phyloP scores from a whole-genome alignment of 2,113 vertebrate genomes.

The Dromas ardeola region DNA sequence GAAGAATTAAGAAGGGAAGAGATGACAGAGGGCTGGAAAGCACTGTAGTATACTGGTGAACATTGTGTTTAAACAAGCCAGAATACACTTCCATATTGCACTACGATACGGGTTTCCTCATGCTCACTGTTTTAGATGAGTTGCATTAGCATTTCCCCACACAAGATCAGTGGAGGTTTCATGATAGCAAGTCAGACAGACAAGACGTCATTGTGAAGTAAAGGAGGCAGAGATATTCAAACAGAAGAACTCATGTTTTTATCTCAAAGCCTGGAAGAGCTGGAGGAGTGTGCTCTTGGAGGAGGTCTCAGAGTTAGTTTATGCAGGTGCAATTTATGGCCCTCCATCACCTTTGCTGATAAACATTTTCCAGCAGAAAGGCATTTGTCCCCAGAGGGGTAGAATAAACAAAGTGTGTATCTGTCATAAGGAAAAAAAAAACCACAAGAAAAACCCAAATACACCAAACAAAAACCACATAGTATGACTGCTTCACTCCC shows the following conservation, averaged over 20 bases:
- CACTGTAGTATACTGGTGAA: not conserved
- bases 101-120: rapidly evolving
- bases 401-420: not conserved
- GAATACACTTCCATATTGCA: not conserved
- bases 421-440: not conserved
- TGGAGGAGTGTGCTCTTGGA: not conserved
- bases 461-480: not conserved
- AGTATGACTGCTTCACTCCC: not conserved
- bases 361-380: not conserved
- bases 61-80: not conserved
- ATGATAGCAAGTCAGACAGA: not conserved
- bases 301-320: not conserved
- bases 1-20: not conserved
- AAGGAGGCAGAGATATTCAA: not conserved
- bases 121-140: not conserved
- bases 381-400: not conserved
- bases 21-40: not conserved
- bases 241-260: not conserved
- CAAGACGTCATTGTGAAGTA: not conserved
- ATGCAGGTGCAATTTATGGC: not conserved
- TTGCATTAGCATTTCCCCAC: not conserved
- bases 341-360: not conserved
- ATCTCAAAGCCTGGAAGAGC: not conserved
- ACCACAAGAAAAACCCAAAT: not conserved
- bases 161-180: not conserved